Evolutionary conservation across 2,797 vertebrate genomes (phyloP), one percentile per base, ranked within the genome.

Genomic region (Lagocephalus sceleratus): DNA sequence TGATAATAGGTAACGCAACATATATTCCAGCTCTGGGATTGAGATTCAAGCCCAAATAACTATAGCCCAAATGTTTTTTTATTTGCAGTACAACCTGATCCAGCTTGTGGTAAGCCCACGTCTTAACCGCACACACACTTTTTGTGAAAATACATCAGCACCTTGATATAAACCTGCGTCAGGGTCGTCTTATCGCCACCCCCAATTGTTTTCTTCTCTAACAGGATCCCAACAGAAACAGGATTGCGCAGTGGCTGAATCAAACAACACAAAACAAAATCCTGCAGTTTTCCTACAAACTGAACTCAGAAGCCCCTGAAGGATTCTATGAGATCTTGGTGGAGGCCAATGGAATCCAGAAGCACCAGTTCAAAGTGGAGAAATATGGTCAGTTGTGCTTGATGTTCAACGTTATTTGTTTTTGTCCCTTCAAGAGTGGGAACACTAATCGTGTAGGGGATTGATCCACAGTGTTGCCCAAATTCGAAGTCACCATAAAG

Each of bases 231-330:
- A 17, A 47, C n/a, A 6, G 5, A 0, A 91, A 90, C 69, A 72
- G 76, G 23, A 89, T 92, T 60, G 88, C 78, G 14, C 90, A 91
- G 64, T 92, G 92, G 91, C 40, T 87, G 32, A 85, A 90, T 3
- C 5, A 78, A 20, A 73, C 54, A 2, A 78, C 87, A 0, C 5
- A 52, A 8, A 44, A 69, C 51, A 86, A 73, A 75, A 89, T 92
- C n/a, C 25, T 88, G 66, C 85, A 91, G 50, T 81, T 81, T 20
- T 90, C 85, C 41, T 75, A 87, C 55, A 19, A 73, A 2, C 58
- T 92, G 72, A 90, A 85, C 73, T 78, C 54, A 10, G 54, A 57
- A 21, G 44, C 44, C n/a, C 16, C 16, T 6, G 40, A 47, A 41
- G 54, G 54, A 40, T 19, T 0, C 5, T 57, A 57, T 21, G 6